Base-by-base conservation (phyloP, 2,888 invertebrate species). In the Chymomyza fuscimana region DNA sequence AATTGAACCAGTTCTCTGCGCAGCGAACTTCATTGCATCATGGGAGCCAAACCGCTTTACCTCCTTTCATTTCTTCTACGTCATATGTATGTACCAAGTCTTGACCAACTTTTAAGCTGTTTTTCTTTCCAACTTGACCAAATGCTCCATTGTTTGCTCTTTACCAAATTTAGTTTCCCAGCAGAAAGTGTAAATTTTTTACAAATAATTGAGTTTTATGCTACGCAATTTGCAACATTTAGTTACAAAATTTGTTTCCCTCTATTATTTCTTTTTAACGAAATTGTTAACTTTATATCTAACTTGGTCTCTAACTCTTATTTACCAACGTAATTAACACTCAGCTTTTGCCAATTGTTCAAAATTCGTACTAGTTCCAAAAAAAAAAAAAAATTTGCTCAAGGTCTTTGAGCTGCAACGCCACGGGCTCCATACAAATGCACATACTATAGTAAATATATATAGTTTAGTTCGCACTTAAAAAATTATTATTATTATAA, bases 221-320 rank as follows among this genome's bases (percentile, higher is more conserved):
- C 64, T 63, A 73, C 62, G 50, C 58, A 67, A 63, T 63, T 74
- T 74, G 60, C 61, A 64, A 68, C 67, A 67, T 52, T 59, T 62
- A 62, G 75, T 74, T 78, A 60, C 40, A 63, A 58, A 75, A 72
- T 68, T 63, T 46, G 56, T 58, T 46, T 46, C 40, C 40, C 40
- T 7, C 40, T 46, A 46, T 46, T 46, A 46, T 46, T 46, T 46
- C 32, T 32, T 32, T 32, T 32, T 32, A 32, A 46, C 40, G 40
- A 46, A 46, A 46, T 46, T 46, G 40, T 46, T 46, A 46, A 12
- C 40, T 46, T 12, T 10, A 46, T 46, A 12, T 12, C 10, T 46
- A 46, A 46, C 40, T 46, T 46, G 40, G 40, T 46, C 40, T 46
- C 40, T 46, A 15, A 12, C 40, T 46, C 12, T 46, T 46, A 32